phyloP scores from a whole-genome alignment of 2,113 vertebrate species.

The Sarotherodon lohbergeri region DNA sequence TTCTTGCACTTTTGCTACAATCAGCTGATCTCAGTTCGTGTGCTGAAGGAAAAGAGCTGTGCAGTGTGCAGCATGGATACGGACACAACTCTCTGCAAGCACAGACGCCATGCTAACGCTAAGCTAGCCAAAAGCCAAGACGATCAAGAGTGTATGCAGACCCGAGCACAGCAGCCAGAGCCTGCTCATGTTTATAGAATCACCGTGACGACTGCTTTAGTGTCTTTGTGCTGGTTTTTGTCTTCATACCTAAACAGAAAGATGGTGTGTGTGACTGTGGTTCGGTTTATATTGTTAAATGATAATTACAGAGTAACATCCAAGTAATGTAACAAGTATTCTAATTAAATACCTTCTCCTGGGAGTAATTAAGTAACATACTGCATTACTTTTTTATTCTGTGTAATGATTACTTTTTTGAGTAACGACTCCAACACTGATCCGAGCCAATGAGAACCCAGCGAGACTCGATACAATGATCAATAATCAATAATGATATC shows the following conservation, averaged over 20 bases:
- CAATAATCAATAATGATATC: not conserved
- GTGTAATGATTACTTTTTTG: not conserved
- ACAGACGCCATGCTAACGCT: not conserved
- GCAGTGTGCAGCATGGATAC: not conserved
- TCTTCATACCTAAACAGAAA: too few species aligned
- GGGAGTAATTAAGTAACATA: not conserved
- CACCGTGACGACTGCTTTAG: not conserved
- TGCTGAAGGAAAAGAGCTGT: not conserved
- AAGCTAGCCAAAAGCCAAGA: not conserved
- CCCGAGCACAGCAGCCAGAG: not conserved
- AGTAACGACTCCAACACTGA: not conserved
- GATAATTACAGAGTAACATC: not conserved
- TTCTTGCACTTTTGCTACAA: not conserved
- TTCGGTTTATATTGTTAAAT: not conserved
- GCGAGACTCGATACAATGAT: not conserved
- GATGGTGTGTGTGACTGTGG: not conserved
- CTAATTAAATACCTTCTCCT: not conserved
- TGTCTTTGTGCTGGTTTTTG: too few species aligned
- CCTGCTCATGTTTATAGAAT: not conserved
- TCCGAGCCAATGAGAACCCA: not conserved
- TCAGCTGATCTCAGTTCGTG: not conserved
- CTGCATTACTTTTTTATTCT: not conserved
- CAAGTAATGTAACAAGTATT: not conserved
- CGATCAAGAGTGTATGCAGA: not conserved
- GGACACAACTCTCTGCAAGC: not conserved